These are phyloP conservation scores for Protomyctophum bolini DNA, from an alignment of 2,113 vertebrate species.

Conservation along the genomic window DNA sequence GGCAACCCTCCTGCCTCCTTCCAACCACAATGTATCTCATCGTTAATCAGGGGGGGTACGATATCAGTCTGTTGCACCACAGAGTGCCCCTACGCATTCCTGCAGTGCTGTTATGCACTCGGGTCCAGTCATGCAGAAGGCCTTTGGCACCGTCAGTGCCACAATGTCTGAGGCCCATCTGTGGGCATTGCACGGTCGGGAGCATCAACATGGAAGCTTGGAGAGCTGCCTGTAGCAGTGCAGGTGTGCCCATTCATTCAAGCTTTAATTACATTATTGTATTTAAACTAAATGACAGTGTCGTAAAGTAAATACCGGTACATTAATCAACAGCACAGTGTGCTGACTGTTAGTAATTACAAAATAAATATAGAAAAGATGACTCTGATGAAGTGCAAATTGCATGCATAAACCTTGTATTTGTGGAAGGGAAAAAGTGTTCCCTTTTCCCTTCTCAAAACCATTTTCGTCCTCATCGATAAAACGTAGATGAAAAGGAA, in stretches of 20 bases:
- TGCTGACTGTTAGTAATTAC: too few species aligned
- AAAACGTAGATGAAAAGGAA: too few species aligned
- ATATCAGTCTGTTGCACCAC: conserved; percentile 42
- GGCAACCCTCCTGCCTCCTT: conserved; percentile 17
- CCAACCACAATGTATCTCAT: conserved; percentile 10
- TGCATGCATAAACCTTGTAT: neutral
- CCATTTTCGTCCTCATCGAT: too few species aligned
- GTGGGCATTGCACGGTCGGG: conserved; percentile 25
- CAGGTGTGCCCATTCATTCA: conserved; percentile 12
- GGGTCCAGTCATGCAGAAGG: conserved; percentile 67
- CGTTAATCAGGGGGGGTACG: conserved; percentile 48
- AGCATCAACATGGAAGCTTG: neutral
- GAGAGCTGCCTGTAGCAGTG: neutral
- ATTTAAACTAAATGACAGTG: too few species aligned
- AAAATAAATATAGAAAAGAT: neutral
- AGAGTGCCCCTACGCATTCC: conserved; percentile 61
- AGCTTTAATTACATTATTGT: too few species aligned
- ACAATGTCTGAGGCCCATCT: conserved; percentile 47
- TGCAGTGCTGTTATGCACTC: conserved; percentile 56
- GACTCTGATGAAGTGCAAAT: neutral
- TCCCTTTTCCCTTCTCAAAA: too few species aligned
- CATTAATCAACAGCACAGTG: too few species aligned
- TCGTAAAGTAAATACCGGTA: too few species aligned
- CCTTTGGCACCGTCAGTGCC: conserved; percentile 59
- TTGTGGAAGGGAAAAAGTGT: too few species aligned